These are phyloP conservation scores for Anthrax anthrax DNA, from an alignment of 2,888 invertebrate genomes.

Conservation along the genomic window DNA sequence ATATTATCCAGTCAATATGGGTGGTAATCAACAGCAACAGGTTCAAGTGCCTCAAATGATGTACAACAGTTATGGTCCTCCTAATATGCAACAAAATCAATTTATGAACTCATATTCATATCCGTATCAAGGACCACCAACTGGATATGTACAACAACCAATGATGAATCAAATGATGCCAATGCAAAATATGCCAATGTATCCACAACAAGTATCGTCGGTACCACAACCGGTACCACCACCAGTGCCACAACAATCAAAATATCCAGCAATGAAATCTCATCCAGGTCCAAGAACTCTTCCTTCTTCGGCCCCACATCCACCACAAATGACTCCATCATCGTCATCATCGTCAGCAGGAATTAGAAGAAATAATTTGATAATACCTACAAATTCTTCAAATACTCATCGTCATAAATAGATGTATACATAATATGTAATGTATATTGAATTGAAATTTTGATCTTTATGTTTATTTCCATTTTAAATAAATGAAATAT, in stretches of 20 bases:
- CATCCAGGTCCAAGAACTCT: background rate
- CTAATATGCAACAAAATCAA: background rate
- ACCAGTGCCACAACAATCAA: background rate
- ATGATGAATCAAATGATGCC: background rate
- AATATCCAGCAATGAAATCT: background rate
- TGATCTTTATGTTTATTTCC: too few species aligned
- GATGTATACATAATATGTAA: too few species aligned
- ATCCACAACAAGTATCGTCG: background rate
- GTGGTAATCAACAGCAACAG: background rate
- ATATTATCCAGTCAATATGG: background rate
- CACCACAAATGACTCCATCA: background rate
- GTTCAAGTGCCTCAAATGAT: background rate
- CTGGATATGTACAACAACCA: background rate
- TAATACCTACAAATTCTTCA: background rate
- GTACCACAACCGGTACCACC: constrained; percentile 1
- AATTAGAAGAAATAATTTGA: background rate
- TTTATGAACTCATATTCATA: background rate
- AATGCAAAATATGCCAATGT: background rate
- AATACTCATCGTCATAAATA: background rate
- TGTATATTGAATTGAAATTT: too few species aligned
- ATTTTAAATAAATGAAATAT: too few species aligned
- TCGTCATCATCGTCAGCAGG: background rate
- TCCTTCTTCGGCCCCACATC: background rate
- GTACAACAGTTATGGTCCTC: background rate
- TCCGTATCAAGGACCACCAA: background rate